Evolutionary conservation across 2,797 vertebrate genomes (phyloP), one percentile per base, ranked within the genome.

Genomic region (Neopelma chrysocephalum): DNA sequence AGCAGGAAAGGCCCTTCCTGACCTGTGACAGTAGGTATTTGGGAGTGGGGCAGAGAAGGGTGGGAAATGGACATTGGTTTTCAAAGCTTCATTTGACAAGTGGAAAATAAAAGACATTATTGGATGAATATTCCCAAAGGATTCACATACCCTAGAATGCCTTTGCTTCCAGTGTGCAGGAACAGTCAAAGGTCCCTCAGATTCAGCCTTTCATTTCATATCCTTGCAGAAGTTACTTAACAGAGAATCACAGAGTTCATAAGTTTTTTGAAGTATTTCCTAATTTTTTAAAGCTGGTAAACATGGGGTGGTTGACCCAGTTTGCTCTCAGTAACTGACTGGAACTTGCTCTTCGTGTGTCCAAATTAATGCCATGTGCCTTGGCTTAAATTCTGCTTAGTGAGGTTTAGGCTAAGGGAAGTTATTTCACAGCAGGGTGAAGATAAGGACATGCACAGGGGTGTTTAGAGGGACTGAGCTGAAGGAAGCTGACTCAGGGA

Each of bases 321-420:
- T 94, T 95, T 68, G 6, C 79, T 86, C 38, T 53, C 61, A 88
- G 45, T 13, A 40, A n/a, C 54, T 23, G 31, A 26, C 6, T 83
- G 53, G 60, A 91, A 9, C 77, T 75, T 71, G 11, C 45, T 88
- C 50, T 84, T 78, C 14, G 0, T 61, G 57, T 19, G 45, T 42
- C 76, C 72, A 90, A 78, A 94, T 75, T 45, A 87, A 48, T 36
- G 69, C 80, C 78, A 22, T 58, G 36, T 40, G 85, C 65, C 71
- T 71, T 71, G 72, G 68, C 45, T 93, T 88, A 61, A 90, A 50
- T 45, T 95, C 79, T 94, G 32, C 76, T 93, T 57, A 61, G 43
- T 8, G 50, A 64, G n/a, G 53, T 83, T 95, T 94, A 65, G 88
- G 87, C 79, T 45, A n/a, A 90, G 61, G 76, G 72, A 75, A 94